Evolutionary conservation across 2,113 vertebrate genomes (phyloP), one percentile per base, ranked within the genome.

Genomic region (Fulica atra): DNA sequence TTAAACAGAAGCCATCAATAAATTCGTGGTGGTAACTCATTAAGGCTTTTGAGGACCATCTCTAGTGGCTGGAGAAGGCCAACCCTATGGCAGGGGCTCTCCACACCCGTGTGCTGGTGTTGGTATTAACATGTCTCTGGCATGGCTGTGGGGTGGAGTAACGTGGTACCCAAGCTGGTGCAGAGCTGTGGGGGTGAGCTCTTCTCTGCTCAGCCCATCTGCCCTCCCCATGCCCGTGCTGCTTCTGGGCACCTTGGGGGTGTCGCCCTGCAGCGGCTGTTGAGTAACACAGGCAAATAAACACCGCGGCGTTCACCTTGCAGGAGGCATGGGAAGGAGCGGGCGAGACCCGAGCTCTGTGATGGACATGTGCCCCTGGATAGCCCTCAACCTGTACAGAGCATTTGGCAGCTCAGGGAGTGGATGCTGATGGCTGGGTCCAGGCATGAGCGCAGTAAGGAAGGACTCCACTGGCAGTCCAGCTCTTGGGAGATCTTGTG

Each of bases 61-160:
- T 20, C 3, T 17, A 14, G 66, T 4, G 38, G 18, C 40, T 16
- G 26, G 40, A 13, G 38, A 17, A 59, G 51, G 51, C 28, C 14
- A 54, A 46, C 13, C 46, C 46, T 26, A 53, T 0, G 1, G 31
- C 19, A 13, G 48, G 56, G 53, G 11, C 35, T 81, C 31, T 63
- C 50, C 28, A 10, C 38, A 6, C 7, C 14, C 9, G 1, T 0
- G 0, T 13, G 25, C 3, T 2, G 5, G 8, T 31, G 46, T 15
- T 1, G 1, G 31, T 36, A 6, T 21, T 13, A 2, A 9, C 11
- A 24, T 40, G 7, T 51, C 13, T 15, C 26, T 24, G 42, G 31
- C 25, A 29, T 0, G 3, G 50, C 48, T n/a, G 24, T 35, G 73
- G 7, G 13, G 16, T 23, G 53, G 33, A 13, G 13, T 18, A 31